A percentile compares a stretch with the other conserved stretches of the same genome.
Evolutionary conservation across 2,888 invertebrate species (phyloP).

Genomic region (Operophtera brumata): DNA sequence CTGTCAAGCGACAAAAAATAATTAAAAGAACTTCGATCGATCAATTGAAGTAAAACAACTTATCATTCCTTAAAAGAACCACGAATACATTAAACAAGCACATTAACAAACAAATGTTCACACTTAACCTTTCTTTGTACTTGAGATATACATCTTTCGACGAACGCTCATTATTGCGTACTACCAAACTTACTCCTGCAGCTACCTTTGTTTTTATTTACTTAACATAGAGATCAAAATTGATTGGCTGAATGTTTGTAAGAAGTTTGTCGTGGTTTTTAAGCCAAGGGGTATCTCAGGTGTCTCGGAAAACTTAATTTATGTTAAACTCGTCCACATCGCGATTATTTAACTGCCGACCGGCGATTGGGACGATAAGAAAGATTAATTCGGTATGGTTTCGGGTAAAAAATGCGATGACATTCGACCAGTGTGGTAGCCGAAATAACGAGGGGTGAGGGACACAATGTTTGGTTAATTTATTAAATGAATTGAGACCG

Average conservation of each 20-base stretch:
- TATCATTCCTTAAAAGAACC: conserved; percentile 67
- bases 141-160: conserved; percentile 72
- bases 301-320: conserved; percentile 79
- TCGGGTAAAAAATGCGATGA: conserved; percentile 58
- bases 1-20: conserved; percentile 10
- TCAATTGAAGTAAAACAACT: conserved; percentile 55
- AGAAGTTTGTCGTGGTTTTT: conserved; percentile 44
- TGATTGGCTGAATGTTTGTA: background rate
- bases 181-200: conserved; percentile 37
- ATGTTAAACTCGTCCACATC: conserved; percentile 75
- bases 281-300: conserved; percentile 72
- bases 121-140: conserved; percentile 77
- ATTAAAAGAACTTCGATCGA: conserved; percentile 29
- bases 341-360: conserved; percentile 74
- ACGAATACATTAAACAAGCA: conserved; percentile 74
- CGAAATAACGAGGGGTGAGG: conserved; percentile 15
- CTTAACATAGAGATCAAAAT: conserved; percentile 38
- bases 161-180: conserved; percentile 71
- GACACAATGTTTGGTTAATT: conserved; percentile 21
- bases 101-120: conserved; percentile 80
- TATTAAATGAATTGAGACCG: conserved; percentile 24
- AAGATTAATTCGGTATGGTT: conserved; percentile 71
- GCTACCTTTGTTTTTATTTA: conserved; percentile 16
- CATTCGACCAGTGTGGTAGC: conserved; percentile 47
- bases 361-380: conserved; percentile 70